Evolutionary conservation across 2,888 invertebrate species (phyloP).

Genomic region (Leptinotarsa juncta): DNA sequence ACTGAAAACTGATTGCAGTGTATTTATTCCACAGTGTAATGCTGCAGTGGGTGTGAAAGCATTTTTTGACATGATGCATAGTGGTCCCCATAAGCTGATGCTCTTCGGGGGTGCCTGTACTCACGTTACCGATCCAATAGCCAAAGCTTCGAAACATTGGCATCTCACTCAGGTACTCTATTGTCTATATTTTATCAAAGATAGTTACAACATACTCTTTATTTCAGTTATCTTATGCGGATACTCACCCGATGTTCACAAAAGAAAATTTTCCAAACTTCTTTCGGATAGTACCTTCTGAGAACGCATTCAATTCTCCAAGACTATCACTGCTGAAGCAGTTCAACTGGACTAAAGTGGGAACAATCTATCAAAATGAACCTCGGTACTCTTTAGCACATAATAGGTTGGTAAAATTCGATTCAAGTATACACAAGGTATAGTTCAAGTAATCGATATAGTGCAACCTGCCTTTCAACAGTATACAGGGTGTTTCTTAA

Average conservation of each 20-base stretch:
- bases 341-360: constrained; percentile 98
- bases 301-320: constrained; percentile 95
- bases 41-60: constrained; percentile 94
- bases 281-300: constrained; percentile 96
- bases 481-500: too few relatives aligned
- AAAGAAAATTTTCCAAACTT: constrained; percentile 95
- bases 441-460: too few relatives aligned
- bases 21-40: constrained; percentile 77
- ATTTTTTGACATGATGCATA: constrained; percentile 97
- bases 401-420: constrained; percentile 69
- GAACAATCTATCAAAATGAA: constrained; percentile 96
- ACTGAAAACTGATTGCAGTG: too few relatives aligned
- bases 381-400: constrained; percentile 86
- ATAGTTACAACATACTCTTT: not conserved
- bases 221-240: constrained; percentile 91
- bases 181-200: too few relatives aligned
- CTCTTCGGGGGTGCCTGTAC: constrained; percentile 97
- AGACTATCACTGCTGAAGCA: constrained; percentile 86
- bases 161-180: constrained; percentile 87
- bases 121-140: constrained; percentile 96
- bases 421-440: too few relatives aligned
- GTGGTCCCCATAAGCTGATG: constrained; percentile 92
- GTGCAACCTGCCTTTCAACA: too few relatives aligned
- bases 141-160: constrained; percentile 97
- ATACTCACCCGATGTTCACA: constrained; percentile 97